Percentiles rank a stretch among this genome's conserved stretches.
Conservation (phyloP, 2,797 vertebrate species). For the Cyprinodon diabolis region DNA sequence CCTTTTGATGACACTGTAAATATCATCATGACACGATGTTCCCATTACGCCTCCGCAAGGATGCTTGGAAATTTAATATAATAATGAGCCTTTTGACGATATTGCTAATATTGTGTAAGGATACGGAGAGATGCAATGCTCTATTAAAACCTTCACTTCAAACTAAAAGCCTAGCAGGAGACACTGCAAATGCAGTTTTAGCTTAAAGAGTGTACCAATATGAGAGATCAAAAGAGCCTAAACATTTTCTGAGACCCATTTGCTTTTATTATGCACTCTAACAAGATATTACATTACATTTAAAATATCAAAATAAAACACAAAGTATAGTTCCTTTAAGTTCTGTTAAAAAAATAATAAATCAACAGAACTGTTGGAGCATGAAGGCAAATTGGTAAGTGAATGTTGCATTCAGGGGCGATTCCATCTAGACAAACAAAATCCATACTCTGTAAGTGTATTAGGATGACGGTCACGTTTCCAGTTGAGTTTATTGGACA, state of each 20-base stretch:
- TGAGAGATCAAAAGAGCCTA: not conserved
- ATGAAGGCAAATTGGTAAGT: not conserved
- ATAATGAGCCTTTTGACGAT: too few species aligned
- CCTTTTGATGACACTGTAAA: not conserved
- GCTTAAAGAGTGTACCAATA: not conserved
- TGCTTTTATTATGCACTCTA: not conserved
- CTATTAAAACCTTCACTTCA: not conserved
- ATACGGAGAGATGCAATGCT: too few species aligned
- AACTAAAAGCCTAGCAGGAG: too few species aligned
- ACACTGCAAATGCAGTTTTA: not conserved
- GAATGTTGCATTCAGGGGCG: slow-evolving; percentile 5
- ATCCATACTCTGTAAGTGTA: slow-evolving; percentile 9
- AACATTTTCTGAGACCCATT: not conserved
- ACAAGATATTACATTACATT: not conserved
- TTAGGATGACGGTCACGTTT: slow-evolving; percentile 37
- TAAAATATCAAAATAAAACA: not conserved
- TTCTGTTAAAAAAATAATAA: not conserved
- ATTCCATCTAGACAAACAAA: slow-evolving; percentile 16
- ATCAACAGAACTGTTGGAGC: not conserved
- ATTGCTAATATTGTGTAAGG: too few species aligned
- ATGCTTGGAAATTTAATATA: too few species aligned
- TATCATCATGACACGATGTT: too few species aligned
- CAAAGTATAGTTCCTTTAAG: not conserved
- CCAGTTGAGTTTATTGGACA: slow-evolving; percentile 35
- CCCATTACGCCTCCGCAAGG: too few species aligned